Base-by-base conservation (phyloP, 2,888 invertebrate species). In the Allacma fusca region DNA sequence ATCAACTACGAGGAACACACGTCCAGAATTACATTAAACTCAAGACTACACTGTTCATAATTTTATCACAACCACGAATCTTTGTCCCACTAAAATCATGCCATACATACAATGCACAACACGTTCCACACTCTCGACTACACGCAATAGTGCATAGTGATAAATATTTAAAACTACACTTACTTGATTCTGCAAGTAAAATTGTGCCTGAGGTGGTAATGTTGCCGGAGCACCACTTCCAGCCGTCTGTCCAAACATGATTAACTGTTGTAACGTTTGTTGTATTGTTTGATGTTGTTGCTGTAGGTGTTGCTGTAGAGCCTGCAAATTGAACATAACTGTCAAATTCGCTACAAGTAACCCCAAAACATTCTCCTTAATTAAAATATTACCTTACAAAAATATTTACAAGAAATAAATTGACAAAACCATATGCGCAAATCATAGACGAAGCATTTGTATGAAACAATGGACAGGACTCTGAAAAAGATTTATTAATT, bases 111-210 rank as follows among this genome's bases (percentile, higher is more conserved):
- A 34, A 34, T 34, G 34, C 34, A 34, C 34, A 34, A 34, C 34
- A 34, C 34, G 34, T 34, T 34, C 34, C 34, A 34, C 34, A 34
- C 34, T 34, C 34, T 34, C 9, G 5, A 50, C 50, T 19, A 50
- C 2, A 16, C 50, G 16, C 19, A 50, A 1, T 5, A 16, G 16
- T 16, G 50, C 50, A 50, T 12, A 50, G 50, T n/a, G 50, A 50
- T 50, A 50, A 50, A 50, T 50, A 50, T 50, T 50, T n/a, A 13
- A 50, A 50, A 50, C 16, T 2, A 24, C 1, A 83, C 86, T 85
- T 85, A 92, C 92, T 90, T 91, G 93, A 87, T 93, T 93, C 86
- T 93, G 93, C 75, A 93, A 87, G 86, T 93, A 91, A 86, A 93
- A 92, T 86, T 93, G 93, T 26, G 92, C 90, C 84, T 91, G 91